Evolutionary conservation across 2,888 invertebrate species (phyloP), one percentile per base, ranked within the genome.

Genomic region (Leptinotarsa rubiginosa): DNA sequence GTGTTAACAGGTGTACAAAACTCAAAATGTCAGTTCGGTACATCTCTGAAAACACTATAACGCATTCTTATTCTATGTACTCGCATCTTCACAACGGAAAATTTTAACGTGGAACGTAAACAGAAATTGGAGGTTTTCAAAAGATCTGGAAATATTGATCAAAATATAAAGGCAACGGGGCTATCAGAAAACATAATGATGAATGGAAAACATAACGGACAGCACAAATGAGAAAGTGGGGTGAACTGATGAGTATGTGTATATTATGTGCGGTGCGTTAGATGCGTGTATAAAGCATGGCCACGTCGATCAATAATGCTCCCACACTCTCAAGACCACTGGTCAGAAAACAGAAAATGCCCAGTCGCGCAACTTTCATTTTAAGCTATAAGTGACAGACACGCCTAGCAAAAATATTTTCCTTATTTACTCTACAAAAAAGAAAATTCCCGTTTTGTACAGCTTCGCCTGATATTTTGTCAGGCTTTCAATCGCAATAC

Each of bases 241-340:
- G 80, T 83, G 82, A 84, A 82, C 74, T 76, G 76, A 78, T 82
- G 82, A 82, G 83, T 84, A 81, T 81, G 78, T 73, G 75, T 73
- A 75, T 75, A 73, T 75, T 81, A 81, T 83, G 81, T 82, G 80
- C 81, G 81, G 82, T 81, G 85, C 82, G 83, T 85, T 84, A 83
- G 84, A 84, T 84, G 85, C 84, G 85, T 84, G 86, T 85, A 83
- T 83, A 80, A 82, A 82, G 83, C 81, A 81, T 81, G 82, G 80
- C 80, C 78, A 80, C 82, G 79, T 81, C 83, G 85, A 87, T 87
- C 87, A 88, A 87, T 87, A 88, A 84, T 85, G 85, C 87, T 85
- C 87, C 87, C 86, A 87, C 86, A 85, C 85, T 83, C 82, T 83
- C 77, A 86, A 86, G 87, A 87, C 87, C 87, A 87, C 85, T 87